Conservation (phyloP, 2,888 invertebrate genomes). For the Mechanitis messenoides region DNA sequence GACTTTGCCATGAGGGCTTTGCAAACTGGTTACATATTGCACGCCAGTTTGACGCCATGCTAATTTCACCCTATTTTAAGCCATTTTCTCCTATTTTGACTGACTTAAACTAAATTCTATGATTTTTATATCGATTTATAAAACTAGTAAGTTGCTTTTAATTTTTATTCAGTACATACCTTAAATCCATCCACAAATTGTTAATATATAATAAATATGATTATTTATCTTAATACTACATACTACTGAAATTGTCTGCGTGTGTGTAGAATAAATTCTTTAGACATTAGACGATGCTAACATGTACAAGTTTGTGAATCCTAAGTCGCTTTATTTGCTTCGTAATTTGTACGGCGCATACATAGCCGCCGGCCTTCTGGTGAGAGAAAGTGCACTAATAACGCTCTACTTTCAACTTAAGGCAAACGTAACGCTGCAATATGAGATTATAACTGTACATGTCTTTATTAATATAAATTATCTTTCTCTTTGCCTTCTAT, state of each 20-base stretch:
- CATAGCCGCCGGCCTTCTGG: conserved; percentile 52
- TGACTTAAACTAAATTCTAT: too few species aligned
- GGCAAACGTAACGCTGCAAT: conserved; percentile 45
- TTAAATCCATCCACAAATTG: too few species aligned
- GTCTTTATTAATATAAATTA: conserved; percentile 22
- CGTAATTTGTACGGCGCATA: conserved; percentile 53
- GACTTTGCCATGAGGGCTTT: conserved; percentile 54
- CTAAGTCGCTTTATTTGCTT: conserved; percentile 19
- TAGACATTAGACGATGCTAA: too few species aligned
- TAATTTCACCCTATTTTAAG: conserved; percentile 32
- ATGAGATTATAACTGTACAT: conserved; percentile 31
- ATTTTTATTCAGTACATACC: too few species aligned
- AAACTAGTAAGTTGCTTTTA: too few species aligned
- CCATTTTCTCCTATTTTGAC: conserved; percentile 11
- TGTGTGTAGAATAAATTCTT: too few species aligned
- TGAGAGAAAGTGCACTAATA: conserved; percentile 63
- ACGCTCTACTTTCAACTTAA: conserved; percentile 66
- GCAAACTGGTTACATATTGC: conserved; percentile 61
- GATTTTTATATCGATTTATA: too few species aligned
- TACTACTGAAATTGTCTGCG: too few species aligned
- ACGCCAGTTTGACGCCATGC: conserved; percentile 34
- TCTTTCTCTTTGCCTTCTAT: neutral
- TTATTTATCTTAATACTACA: too few species aligned
- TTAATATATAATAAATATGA: too few species aligned
- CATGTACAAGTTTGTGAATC: neutral